Evolutionary conservation across 2,888 invertebrate species (phyloP), one percentile per base, ranked within the genome.

Genomic region (Cheilosia variabilis): DNA sequence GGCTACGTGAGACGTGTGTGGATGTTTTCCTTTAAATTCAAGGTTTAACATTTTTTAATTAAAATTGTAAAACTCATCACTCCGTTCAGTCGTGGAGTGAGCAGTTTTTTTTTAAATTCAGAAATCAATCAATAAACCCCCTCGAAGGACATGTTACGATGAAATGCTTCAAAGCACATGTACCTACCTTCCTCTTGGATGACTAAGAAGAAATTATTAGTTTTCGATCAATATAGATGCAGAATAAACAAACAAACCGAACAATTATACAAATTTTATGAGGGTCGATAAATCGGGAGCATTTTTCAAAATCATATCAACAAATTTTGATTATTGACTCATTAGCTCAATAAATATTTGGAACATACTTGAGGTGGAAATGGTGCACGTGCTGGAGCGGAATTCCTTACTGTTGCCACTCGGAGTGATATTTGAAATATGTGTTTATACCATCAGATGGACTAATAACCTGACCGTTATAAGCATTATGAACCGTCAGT

Each of bases 271-370:
- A 72, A 63, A 63, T 37, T 37, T 47, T n/a, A 62, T 45, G 24
- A 55, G 34, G n/a, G 27, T 45, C 41, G 41, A 68, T 41, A 43
- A 71, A 37, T 71, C 22, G 19, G 52, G 22, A 15, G 50, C 10
- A 60, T 37, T 52, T 68, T 45, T 45, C 27, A 19, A 41, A 55
- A n/a, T 45, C 15, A 62, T 43, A 37, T 53, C 37, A 22, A 31
- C 45, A 37, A 63, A 58, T 58, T 72, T 66, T 60, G n/a, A 58
- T 43, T 52, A 22, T 75, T 80, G 80, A 75, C 68, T 80, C 73
- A 80, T 62, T 66, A 15, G 17, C 24, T 52, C 43, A 41, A 62
- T 62, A 55, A 73, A 45, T 68, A 73, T 68, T 66, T 60, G 52
- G 19, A 41, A 24, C 41, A 31, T 47, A 57, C 50, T 63, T 60